Evolutionary conservation across 2,113 vertebrate species (phyloP), one percentile per base, ranked within the genome.

Genomic region (Hylia prasina): DNA sequence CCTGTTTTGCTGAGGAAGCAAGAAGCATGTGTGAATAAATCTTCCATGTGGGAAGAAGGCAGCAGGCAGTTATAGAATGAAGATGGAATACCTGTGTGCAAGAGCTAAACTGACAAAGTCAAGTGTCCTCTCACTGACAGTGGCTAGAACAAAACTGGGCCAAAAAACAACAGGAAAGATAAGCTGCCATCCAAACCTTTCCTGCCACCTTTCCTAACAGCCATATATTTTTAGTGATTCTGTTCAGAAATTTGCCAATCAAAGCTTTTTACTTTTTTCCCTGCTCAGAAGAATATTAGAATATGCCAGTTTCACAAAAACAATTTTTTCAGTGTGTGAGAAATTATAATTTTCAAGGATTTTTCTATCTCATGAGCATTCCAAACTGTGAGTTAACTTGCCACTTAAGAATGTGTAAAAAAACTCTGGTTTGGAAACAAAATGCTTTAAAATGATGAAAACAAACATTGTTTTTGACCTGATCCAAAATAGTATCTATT

Each of bases 381-480:
- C 87, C 53, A 93, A 85, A 89, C 56, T 79, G 42, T 75, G 61
- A 91, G 65, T n/a, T 91, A 87, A 87, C 91, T 91, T 90, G 22
- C 65, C 37, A 44, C 39, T 93, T 78, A 63, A 79, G 82, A 87
- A 78, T 33, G 39, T 81, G 35, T 42, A 80, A 88, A 92, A 82
- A 89, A 83, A 61, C 1, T 14, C 54, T 81, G 23, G 8, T 70
- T 89, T 79, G 63, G 45, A 94, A 94, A 89, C 8, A 50, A 95
- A 93, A 70, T 51, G 13, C 11, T 91, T 75, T 54, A 37, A 66
- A 81, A 60, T 35, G 0, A 79, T 68, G 65, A 79, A 89, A 94
- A 81, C 44, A 91, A 91, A 85, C 61, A 71, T 44, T 78, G 27
- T 0, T 63, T 95, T 82, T 90, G 44, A 89, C 87, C 94, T 51